These are phyloP conservation scores for Ceratotherium simum DNA, from an alignment of 2,113 vertebrate genomes.

Conservation along the genomic window DNA sequence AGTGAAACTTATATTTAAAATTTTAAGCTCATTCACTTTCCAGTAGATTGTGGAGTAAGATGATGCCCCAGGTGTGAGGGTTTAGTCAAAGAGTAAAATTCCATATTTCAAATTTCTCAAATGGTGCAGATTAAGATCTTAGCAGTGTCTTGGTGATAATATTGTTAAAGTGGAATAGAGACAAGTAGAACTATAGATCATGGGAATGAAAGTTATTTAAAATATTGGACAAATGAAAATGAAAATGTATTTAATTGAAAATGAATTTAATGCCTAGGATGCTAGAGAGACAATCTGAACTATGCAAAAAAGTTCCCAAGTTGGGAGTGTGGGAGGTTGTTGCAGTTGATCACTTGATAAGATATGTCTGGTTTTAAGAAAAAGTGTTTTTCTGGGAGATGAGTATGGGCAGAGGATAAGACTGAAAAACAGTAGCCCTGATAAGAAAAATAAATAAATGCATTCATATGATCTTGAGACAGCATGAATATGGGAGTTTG, in stretches of 20 bases:
- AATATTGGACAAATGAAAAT: not conserved
- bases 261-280: not conserved
- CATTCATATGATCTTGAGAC: not conserved
- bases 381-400: not conserved
- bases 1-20: not conserved
- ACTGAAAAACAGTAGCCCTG: not conserved
- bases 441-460: not conserved
- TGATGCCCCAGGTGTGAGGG: rapidly evolving
- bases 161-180: not conserved
- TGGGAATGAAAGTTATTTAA: not conserved
- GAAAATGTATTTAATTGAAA: not conserved
- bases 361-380: not conserved
- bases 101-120: not conserved
- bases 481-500: not conserved
- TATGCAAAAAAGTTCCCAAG: not conserved
- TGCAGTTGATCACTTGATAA: not conserved
- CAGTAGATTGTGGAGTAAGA: not conserved
- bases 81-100: not conserved
- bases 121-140: not conserved
- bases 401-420: not conserved
- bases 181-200: not conserved
- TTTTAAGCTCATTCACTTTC: not conserved
- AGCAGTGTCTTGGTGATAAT: not conserved
- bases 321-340: rapidly evolving
- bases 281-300: not conserved